Evolutionary conservation across 92 coral and sea anemone genomes (phyloP).

Genomic region (Zoanthus gigantus): DNA sequence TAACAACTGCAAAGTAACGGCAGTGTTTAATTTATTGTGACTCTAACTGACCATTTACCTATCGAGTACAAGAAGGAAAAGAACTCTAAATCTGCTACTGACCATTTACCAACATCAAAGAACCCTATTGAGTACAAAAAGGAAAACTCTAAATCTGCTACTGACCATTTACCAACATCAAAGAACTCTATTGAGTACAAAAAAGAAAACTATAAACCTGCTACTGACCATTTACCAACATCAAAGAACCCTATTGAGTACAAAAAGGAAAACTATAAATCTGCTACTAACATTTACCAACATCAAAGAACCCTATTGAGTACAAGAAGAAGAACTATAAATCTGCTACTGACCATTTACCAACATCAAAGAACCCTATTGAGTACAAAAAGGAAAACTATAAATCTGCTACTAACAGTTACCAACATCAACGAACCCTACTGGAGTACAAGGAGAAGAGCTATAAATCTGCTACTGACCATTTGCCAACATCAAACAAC

Average conservation of each 20-base stretch:
- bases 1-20: constrained; percentile 61
- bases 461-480: not conserved
- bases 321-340: too few species aligned
- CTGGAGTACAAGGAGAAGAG: not conserved
- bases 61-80: not conserved
- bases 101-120: too few species aligned
- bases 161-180: too few species aligned
- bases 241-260: not conserved
- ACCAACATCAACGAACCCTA: not conserved
- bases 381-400: not conserved
- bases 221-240: too few species aligned
- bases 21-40: not conserved
- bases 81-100: not conserved
- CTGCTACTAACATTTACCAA: constrained; percentile 45
- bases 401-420: not conserved
- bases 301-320: too few species aligned
- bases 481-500: too few species aligned
- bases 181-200: too few species aligned
- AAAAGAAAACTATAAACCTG: not conserved
- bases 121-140: not conserved
- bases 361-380: not conserved
- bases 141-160: not conserved
- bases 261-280: not conserved
- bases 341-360: too few species aligned
- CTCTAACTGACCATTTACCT: not conserved